Evolutionary conservation across 2,113 vertebrate species (phyloP).

Genomic region (Riparia riparia): DNA sequence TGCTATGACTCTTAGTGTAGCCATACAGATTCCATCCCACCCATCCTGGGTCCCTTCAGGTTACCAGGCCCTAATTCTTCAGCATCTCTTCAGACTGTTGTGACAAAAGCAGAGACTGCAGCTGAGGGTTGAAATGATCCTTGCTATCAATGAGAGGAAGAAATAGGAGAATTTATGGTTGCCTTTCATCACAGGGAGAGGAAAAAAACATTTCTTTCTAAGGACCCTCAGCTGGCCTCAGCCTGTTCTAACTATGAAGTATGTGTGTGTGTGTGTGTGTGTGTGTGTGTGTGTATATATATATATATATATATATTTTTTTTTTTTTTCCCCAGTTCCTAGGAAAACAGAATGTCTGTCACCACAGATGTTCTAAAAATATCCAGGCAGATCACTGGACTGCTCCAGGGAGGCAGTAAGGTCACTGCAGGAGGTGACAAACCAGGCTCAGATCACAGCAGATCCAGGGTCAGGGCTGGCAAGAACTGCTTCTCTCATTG

Average conservation of each 20-base stretch:
- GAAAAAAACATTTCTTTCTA: background rate
- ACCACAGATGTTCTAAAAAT: slow-evolving; percentile 44
- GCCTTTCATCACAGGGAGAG: background rate
- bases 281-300: too few relatives aligned
- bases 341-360: background rate
- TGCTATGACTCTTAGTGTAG: background rate
- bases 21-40: background rate
- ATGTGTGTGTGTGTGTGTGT: background rate
- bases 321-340: background rate
- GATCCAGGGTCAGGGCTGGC: background rate
- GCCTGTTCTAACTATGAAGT: background rate
- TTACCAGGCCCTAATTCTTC: background rate
- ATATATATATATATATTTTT: too few relatives aligned
- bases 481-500: background rate
- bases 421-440: background rate
- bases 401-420: background rate
- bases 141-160: fast-evolving
- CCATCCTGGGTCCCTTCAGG: fast-evolving
- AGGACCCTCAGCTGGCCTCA: background rate
- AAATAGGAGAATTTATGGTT: background rate
- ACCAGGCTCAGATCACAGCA: background rate
- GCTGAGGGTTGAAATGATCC: background rate
- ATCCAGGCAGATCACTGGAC: background rate
- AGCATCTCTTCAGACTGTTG: background rate
- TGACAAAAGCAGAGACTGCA: background rate